phyloP scores from a whole-genome alignment of 2,888 invertebrate genomes.

The Myathropa florea region DNA sequence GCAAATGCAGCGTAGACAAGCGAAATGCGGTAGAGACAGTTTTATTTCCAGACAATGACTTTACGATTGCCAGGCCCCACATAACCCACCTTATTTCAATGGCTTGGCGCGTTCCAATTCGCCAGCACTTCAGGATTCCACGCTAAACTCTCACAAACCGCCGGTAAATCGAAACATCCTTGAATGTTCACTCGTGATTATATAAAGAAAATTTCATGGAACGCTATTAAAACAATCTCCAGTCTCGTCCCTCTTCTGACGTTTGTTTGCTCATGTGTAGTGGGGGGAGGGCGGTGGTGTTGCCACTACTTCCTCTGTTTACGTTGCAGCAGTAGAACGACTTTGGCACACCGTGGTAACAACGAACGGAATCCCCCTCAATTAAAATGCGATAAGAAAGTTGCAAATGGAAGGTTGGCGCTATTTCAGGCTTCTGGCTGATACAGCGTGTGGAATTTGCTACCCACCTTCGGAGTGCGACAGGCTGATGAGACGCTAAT shows the following conservation, averaged over 20 bases:
- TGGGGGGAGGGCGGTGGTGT: background rate
- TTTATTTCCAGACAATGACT: constrained; percentile 13
- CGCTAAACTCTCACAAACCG: background rate
- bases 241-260: background rate
- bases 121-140: constrained; percentile 5
- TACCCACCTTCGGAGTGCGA: background rate
- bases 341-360: constrained; percentile 28
- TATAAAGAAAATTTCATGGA: constrained; percentile 4
- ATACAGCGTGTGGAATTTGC: background rate
- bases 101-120: too few relatives aligned
- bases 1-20: constrained; percentile 30
- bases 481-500: constrained; percentile 3
- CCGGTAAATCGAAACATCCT: constrained; percentile 42
- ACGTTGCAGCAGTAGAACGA: constrained; percentile 8
- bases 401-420: constrained; percentile 26
- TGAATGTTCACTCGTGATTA: constrained; percentile 32
- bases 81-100: background rate
- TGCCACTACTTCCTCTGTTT: constrained; percentile 7
- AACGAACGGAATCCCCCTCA: constrained; percentile 31
- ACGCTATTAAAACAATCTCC: background rate
- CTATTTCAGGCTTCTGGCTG: background rate
- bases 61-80: background rate
- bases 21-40: background rate
- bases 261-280: background rate
- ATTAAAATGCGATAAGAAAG: constrained; percentile 49